These are phyloP conservation scores for Thumatha senex DNA, from an alignment of 2,888 invertebrate genomes.

Conservation along the genomic window DNA sequence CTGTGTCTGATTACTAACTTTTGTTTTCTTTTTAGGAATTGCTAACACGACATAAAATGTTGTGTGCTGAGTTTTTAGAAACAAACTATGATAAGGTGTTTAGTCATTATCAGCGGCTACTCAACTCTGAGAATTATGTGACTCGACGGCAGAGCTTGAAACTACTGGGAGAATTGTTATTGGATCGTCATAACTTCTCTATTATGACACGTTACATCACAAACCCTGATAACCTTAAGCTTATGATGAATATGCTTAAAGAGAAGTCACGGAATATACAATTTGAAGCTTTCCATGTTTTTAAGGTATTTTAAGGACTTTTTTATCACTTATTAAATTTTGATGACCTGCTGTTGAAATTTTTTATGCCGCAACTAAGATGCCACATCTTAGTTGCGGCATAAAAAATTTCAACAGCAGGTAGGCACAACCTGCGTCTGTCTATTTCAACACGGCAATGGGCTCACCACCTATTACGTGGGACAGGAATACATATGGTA, in stretches of 20 bases:
- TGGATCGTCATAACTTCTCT: conserved; percentile 99
- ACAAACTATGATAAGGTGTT: conserved; percentile 99
- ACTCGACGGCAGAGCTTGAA: conserved; percentile 99
- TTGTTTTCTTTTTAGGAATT: conserved; percentile 87
- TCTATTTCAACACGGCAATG: too few species aligned
- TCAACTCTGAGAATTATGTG: conserved; percentile 99
- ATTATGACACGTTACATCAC: conserved; percentile 99
- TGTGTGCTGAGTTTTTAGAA: conserved; percentile 99
- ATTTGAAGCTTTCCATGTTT: conserved; percentile 99
- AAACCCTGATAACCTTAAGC: conserved; percentile 99
- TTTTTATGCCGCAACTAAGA: too few species aligned
- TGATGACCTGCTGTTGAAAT: too few species aligned
- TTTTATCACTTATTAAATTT: not conserved
- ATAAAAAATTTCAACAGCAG: too few species aligned
- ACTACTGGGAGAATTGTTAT: conserved; percentile 96
- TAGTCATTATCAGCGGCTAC: conserved; percentile 96
- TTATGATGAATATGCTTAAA: conserved; percentile 99
- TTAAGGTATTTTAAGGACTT: conserved; percentile 89
- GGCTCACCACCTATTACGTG: too few species aligned
- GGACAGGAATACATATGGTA: too few species aligned
- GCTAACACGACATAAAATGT: conserved; percentile 95
- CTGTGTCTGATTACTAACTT: too few species aligned
- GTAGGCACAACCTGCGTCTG: too few species aligned
- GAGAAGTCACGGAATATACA: conserved; percentile 99
- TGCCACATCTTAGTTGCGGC: too few species aligned